These are phyloP conservation scores for Trachymyrmex cornetzi DNA, from an alignment of 1,140 invertebrate genomes.

Conservation along the genomic window DNA sequence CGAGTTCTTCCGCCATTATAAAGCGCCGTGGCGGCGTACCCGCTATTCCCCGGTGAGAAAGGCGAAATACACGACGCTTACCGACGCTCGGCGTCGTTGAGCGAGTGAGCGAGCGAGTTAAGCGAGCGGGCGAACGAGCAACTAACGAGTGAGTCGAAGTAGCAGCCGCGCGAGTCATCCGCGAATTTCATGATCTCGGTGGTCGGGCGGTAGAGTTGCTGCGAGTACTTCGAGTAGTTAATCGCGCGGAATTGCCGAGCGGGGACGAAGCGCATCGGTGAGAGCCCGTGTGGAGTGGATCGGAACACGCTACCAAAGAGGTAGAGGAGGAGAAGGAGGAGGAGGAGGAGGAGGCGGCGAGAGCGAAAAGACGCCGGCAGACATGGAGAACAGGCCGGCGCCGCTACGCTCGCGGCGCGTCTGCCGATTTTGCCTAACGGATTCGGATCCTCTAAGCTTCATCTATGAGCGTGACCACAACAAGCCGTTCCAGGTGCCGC, in stretches of 20 bases:
- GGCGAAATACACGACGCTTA: slow-evolving; percentile 80
- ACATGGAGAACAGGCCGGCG: slow-evolving; percentile 89
- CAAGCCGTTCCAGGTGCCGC: slow-evolving; percentile 87
- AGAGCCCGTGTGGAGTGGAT: not conserved
- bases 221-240: not conserved
- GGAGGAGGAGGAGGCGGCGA: not conserved
- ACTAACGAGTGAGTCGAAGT: slow-evolving; percentile 5
- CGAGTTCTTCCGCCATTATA: slow-evolving; percentile 80
- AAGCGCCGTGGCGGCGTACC: slow-evolving; percentile 77
- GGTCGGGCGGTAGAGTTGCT: not conserved
- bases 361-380: slow-evolving; percentile 50
- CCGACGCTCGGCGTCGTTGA: slow-evolving; percentile 85
- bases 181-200: slow-evolving; percentile 3
- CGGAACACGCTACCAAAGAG: not conserved
- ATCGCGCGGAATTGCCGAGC: slow-evolving; percentile 6
- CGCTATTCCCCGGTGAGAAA: slow-evolving; percentile 72
- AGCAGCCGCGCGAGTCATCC: not conserved
- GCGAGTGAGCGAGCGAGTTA: slow-evolving; percentile 30
- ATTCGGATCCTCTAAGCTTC: slow-evolving; percentile 87
- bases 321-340: not conserved
- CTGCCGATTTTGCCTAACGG: slow-evolving; percentile 91
- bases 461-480: slow-evolving; percentile 89
- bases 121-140: slow-evolving; percentile 6
- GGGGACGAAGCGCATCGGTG: not conserved
- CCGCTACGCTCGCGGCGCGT: slow-evolving; percentile 88